Evolutionary conservation across 1,140 invertebrate species (phyloP), one percentile per base, ranked within the genome.

Genomic region (Heliconius nattereri): DNA sequence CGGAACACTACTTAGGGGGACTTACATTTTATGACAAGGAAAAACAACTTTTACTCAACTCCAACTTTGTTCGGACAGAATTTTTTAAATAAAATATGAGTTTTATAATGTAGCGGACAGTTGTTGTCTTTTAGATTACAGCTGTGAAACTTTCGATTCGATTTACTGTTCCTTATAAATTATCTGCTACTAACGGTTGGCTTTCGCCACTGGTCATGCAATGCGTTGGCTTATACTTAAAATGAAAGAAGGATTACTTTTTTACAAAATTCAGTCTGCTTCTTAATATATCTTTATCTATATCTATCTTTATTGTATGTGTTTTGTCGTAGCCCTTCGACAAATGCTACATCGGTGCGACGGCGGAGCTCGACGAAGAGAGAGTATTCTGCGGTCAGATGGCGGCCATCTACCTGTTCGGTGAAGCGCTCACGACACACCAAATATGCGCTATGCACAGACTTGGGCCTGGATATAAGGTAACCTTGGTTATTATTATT

Each of bases 371-470:
- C 89, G 98, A 98, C 88, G 98, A 99, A 93, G 98, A 99, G 94
- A 96, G 98, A 79, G 98, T 99, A 83, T 99, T 99, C 95, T 99
- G 99, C 95, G 99, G 99, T 57, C 99, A 99, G 96, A 99, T 99
- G 98, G 99, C 99, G 29, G 98, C 99, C 16, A 98, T 99, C 84
- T 99, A 99, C 95, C 95, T 99, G 76, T 99, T 99, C 94, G 98
- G 98, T 86, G 98, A 99, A 95, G 98, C 99, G 7, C 95, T 99
- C 76, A 98, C 97, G 72, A 98, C 99, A 45, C 98, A 99, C 95
- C 98, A 99, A 94, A 98, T 99, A 88, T 99, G 98, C 95, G 98
- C 98, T 81, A 98, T 99, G 97, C 98, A 99, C 92, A 96, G 98
- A 84, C 95, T 99, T 84, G 99, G 99, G 76, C 98, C 99, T 81